Percentiles rank a stretch among this genome's conserved stretches.
Evolutionary conservation across 2,113 vertebrate species (phyloP).

Genomic region (Eublepharis macularius): DNA sequence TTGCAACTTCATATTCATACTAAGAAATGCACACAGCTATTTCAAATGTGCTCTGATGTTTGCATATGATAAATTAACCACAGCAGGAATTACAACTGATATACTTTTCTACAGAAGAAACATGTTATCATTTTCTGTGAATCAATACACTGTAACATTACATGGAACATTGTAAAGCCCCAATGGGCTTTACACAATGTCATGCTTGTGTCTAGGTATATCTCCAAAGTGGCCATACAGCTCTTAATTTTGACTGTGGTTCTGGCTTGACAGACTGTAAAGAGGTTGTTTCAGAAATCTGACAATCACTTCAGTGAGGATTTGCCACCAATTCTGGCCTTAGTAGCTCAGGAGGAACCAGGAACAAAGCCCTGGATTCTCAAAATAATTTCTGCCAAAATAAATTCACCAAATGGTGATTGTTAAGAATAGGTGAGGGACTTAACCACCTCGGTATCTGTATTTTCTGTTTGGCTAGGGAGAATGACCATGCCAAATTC

Average conservation of each 20-base stretch:
- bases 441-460: not conserved
- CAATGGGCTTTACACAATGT: not conserved
- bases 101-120: not conserved
- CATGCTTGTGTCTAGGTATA: not conserved
- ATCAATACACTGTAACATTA: not conserved
- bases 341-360: not conserved
- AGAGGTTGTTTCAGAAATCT: not conserved
- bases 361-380: not conserved
- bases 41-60: not conserved
- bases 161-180: not conserved
- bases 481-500: not conserved
- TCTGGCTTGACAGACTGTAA: not conserved
- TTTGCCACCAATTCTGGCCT: not conserved
- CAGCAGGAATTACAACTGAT: not conserved
- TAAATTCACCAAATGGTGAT: not conserved
- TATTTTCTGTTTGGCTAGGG: not conserved
- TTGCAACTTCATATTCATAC: no score
- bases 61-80: not conserved
- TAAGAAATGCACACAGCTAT: no score
- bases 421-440: not conserved
- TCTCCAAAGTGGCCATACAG: not conserved
- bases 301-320: not conserved
- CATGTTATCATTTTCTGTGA: not conserved
- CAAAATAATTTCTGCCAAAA: not conserved
- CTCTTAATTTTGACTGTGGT: not conserved